These are phyloP conservation scores for Gambusia holbrooki DNA, from an alignment of 2,113 vertebrate genomes.

Conservation along the genomic window DNA sequence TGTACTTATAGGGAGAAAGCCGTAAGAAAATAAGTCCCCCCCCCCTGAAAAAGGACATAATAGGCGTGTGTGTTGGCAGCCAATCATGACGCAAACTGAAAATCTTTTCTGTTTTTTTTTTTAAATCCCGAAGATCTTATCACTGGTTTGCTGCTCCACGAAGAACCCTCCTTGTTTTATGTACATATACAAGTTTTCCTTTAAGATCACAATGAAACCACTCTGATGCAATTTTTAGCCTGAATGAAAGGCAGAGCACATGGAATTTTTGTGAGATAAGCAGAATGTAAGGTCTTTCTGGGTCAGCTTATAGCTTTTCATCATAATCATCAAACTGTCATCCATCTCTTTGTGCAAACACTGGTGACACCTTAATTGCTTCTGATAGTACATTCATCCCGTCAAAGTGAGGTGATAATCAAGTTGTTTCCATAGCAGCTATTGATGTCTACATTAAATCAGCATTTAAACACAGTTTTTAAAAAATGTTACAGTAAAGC, in stretches of 20 bases:
- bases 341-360: constrained; percentile 73
- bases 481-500: constrained; percentile 23
- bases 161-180: neutral
- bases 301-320: constrained; percentile 74
- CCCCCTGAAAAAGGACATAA: constrained; percentile 34
- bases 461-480: constrained; percentile 18
- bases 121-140: constrained; percentile 13
- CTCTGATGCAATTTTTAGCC: neutral
- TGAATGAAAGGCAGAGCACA: constrained; percentile 11
- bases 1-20: constrained; percentile 62
- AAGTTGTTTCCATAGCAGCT: constrained; percentile 63
- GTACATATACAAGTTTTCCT: neutral
- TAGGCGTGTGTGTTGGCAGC: constrained; percentile 61
- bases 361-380: constrained; percentile 73
- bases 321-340: constrained; percentile 74
- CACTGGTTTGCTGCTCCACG: constrained; percentile 14
- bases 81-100: constrained; percentile 55
- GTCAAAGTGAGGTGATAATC: constrained; percentile 70
- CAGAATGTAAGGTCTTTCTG: constrained; percentile 43
- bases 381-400: constrained; percentile 75
- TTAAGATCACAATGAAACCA: neutral
- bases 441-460: constrained; percentile 56
- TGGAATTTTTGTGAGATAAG: constrained; percentile 49
- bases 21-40: constrained; percentile 58
- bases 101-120: constrained; percentile 9